Evolutionary conservation across 2,888 invertebrate species (phyloP).

Genomic region (Hoplodrina blanda): DNA sequence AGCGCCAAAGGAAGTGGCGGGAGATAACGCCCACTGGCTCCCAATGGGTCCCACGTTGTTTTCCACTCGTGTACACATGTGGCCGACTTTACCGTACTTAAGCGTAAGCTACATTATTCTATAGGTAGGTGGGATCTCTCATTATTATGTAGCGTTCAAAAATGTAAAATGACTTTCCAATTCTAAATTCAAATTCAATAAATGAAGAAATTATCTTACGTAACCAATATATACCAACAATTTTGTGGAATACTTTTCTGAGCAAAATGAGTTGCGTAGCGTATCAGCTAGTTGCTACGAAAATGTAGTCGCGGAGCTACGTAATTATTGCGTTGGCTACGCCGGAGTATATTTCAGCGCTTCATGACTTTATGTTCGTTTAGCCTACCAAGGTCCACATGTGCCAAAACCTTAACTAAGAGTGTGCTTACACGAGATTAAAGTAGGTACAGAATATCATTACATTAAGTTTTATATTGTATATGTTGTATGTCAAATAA

Average conservation of each 20-base stretch:
- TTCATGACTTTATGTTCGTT: neutral
- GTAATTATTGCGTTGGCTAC: constrained; percentile 9
- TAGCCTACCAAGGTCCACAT: neutral
- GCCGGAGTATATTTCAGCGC: constrained; percentile 16
- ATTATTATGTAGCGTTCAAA: constrained; percentile 12
- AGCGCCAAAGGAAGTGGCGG: constrained; percentile 72
- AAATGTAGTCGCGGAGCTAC: constrained; percentile 2
- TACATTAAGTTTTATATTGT: too few relatives aligned
- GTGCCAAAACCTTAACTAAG: neutral
- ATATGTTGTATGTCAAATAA: too few relatives aligned
- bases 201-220: too few relatives aligned
- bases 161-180: neutral
- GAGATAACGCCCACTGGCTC: constrained; percentile 66
- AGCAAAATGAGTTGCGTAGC: constrained; percentile 7
- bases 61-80: constrained; percentile 59
- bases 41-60: constrained; percentile 56
- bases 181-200: too few relatives aligned
- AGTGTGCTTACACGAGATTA: neutral
- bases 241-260: neutral
- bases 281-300: constrained; percentile 14
- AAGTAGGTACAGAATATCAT: too few relatives aligned
- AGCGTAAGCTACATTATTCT: constrained; percentile 32
- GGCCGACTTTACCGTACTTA: constrained; percentile 40
- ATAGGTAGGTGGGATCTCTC: constrained; percentile 19
- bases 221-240: too few relatives aligned